These are phyloP conservation scores for Adela reaumurella DNA, from an alignment of 2,888 invertebrate genomes.

Conservation along the genomic window DNA sequence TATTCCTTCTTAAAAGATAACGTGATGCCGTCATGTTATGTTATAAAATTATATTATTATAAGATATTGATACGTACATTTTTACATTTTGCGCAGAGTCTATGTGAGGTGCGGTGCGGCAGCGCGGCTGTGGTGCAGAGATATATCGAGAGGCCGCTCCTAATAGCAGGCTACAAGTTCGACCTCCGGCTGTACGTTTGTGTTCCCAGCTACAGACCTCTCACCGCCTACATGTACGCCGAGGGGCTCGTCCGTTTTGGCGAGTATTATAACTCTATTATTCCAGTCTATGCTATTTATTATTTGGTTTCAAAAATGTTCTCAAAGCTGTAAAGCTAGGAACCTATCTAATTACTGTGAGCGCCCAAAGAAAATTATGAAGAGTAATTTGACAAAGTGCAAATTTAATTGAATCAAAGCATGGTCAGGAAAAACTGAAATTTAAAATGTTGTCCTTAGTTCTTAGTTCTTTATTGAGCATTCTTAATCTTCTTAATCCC, in stretches of 20 bases:
- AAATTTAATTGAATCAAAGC: no score
- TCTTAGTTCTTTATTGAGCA: no score
- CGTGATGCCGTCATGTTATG: no score
- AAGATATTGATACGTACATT: no score
- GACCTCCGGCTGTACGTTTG: constrained; percentile 88
- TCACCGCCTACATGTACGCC: constrained; percentile 83
- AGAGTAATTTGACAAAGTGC: no score
- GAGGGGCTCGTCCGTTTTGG: constrained; percentile 75
- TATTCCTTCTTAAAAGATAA: no score
- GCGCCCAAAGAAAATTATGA: no score
- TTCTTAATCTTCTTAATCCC: no score
- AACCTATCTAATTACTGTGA: not conserved
- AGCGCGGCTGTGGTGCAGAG: constrained; percentile 76
- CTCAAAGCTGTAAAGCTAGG: not conserved
- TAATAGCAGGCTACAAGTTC: constrained; percentile 89
- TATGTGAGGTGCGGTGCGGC: constrained; percentile 74
- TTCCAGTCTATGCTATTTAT: not conserved
- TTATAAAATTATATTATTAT: no score
- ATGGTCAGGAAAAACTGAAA: not conserved
- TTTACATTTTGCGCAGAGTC: no score
- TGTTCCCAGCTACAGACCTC: constrained; percentile 81
- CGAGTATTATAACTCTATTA: constrained; percentile 12
- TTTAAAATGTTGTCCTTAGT: no score
- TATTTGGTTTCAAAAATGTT: no score
- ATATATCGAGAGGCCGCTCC: constrained; percentile 72